Evolutionary conservation across 2,113 vertebrate species (phyloP).

Genomic region (Plecturocebus donacophilus): DNA sequence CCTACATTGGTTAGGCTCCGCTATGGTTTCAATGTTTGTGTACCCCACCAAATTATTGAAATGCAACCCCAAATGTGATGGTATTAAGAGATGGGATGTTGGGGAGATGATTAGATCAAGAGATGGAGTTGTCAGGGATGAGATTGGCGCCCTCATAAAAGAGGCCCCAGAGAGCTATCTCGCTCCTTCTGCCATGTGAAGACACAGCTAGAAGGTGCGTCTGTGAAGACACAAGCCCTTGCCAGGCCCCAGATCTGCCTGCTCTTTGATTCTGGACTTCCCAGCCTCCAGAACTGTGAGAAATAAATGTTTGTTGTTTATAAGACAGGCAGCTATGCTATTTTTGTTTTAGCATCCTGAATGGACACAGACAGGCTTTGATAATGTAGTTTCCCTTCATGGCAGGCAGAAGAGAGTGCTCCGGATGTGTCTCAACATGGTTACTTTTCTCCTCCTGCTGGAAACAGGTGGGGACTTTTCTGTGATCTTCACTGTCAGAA

Average conservation of each 20-base stretch:
- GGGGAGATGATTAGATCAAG: not conserved
- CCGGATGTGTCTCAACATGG: not conserved
- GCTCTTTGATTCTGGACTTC: not conserved
- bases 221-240: not conserved
- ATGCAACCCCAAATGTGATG: not conserved
- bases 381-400: not conserved
- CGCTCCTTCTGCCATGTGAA: too few relatives aligned
- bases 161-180: not conserved
- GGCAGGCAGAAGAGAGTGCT: not conserved
- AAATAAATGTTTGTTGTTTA: not conserved
- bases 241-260: not conserved
- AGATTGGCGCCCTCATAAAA: not conserved
- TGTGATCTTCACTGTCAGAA: not conserved
- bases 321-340: not conserved
- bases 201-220: not conserved
- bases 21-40: not conserved
- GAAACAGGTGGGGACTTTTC: not conserved
- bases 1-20: not conserved
- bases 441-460: not conserved
- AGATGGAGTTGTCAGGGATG: not conserved
- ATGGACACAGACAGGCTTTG: not conserved
- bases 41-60: not conserved
- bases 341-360: not conserved
- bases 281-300: not conserved
- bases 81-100: not conserved